Evolutionary conservation across 1,140 invertebrate species (phyloP).

Genomic region (Bombus impatiens): DNA sequence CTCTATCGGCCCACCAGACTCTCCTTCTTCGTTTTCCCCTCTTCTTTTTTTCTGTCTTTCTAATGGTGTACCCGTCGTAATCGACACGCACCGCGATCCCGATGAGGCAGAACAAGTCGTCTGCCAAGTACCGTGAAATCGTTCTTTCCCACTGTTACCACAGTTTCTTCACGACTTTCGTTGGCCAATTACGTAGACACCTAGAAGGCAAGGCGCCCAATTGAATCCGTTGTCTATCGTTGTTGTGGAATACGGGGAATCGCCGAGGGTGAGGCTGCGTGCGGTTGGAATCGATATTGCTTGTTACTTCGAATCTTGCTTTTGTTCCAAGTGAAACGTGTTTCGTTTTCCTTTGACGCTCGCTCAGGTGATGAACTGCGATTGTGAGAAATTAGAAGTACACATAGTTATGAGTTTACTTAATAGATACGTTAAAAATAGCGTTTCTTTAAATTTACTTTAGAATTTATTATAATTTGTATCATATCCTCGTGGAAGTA

Average conservation of each 20-base stretch:
- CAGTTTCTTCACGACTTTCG: conserved; percentile 8
- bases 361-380: too few species aligned
- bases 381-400: too few species aligned
- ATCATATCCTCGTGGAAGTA: too few species aligned
- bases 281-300: conserved; percentile 30
- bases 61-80: conserved; percentile 41
- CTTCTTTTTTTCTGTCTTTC: conserved; percentile 41
- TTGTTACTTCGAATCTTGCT: neutral
- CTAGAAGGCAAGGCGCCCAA: conserved; percentile 7
- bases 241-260: conserved; percentile 15
- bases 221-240: conserved; percentile 12
- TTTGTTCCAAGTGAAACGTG: neutral
- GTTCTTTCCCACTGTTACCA: neutral
- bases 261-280: conserved; percentile 20
- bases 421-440: too few species aligned
- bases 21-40: neutral
- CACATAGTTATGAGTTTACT: too few species aligned
- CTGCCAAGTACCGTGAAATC: conserved; percentile 11
- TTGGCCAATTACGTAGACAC: conserved; percentile 5
- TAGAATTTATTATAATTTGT: too few species aligned
- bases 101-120: neutral
- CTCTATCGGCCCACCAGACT: conserved; percentile 30
- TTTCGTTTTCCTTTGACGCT: neutral
- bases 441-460: too few species aligned
- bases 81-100: conserved; percentile 14